Percentiles rank a stretch among this genome's conserved stretches.
These are phyloP conservation scores for Gadopsis bispinosus DNA, from an alignment of 2,797 vertebrate genomes.

Conservation along the genomic window DNA sequence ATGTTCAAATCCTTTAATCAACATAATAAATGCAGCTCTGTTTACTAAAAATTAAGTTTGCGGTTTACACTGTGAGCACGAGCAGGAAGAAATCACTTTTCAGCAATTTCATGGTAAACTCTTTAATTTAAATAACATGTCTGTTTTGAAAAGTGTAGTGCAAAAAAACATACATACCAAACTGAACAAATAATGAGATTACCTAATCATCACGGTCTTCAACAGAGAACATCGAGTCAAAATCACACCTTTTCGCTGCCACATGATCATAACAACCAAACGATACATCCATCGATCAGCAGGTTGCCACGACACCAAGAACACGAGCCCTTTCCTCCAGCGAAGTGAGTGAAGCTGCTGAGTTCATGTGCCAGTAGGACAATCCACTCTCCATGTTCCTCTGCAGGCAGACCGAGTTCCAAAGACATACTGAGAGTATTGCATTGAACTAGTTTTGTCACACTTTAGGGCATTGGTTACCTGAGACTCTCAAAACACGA, in stretches of 20 bases:
- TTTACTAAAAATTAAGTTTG: conserved; percentile 75
- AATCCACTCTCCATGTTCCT: conserved; percentile 18
- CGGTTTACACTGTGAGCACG: conserved; percentile 61
- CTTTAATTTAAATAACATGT: conserved; percentile 75
- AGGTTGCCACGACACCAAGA: conserved; percentile 18
- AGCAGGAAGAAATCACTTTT: conserved; percentile 26
- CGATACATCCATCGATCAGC: neutral
- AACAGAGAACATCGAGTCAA: conserved; percentile 19
- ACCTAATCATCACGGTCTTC: conserved; percentile 23
- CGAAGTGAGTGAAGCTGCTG: conserved; percentile 9
- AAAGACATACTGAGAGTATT: conserved; percentile 35
- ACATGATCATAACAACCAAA: neutral
- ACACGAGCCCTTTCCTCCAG: conserved; percentile 4
- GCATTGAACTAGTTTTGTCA: conserved; percentile 53
- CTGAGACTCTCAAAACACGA: conserved; percentile 76
- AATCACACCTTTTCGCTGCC: conserved; percentile 11
- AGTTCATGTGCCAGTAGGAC: neutral
- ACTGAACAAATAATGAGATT: conserved; percentile 32
- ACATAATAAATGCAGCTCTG: conserved; percentile 67
- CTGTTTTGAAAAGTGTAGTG: conserved; percentile 75
- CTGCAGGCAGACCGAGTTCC: conserved; percentile 32
- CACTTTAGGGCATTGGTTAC: conserved; percentile 64
- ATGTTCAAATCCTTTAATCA: conserved; percentile 72
- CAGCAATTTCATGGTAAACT: conserved; percentile 33
- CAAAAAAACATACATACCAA: conserved; percentile 67